Percentiles rank a stretch among this genome's conserved stretches.
phyloP scores from a whole-genome alignment of 2,797 vertebrate genomes.

The Pantherophis vulpinus region DNA sequence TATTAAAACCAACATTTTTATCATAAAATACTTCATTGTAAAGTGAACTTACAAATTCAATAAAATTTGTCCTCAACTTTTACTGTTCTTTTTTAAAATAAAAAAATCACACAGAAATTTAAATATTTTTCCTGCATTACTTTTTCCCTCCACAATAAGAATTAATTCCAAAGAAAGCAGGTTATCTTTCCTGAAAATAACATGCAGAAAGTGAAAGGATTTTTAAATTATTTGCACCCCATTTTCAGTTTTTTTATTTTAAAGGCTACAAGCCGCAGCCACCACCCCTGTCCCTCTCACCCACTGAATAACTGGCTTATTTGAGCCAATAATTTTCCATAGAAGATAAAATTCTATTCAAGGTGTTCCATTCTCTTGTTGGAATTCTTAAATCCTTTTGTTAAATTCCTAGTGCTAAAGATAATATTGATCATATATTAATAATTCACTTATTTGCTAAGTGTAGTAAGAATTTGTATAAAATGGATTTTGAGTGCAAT shows the following conservation, averaged over 20 bases:
- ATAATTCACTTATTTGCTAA: not conserved
- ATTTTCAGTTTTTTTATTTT: not conserved
- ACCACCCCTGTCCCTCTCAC: not conserved
- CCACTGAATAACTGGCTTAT: not conserved
- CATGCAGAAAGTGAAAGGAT: not conserved
- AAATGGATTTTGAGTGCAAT: not conserved
- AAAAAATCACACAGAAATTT: not conserved
- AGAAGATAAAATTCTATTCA: not conserved
- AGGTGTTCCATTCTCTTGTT: not conserved
- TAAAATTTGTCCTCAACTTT: conserved; percentile 66
- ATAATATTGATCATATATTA: not conserved
- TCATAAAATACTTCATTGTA: conserved; percentile 63
- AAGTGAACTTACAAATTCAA: conserved; percentile 56
- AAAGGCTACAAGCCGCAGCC: not conserved
- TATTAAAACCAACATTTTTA: conserved; percentile 36
- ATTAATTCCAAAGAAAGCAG: not conserved
- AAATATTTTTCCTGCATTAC: not conserved
- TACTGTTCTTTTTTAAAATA: not conserved
- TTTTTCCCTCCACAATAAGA: not conserved
- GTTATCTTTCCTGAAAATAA: not conserved
- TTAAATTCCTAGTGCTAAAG: not conserved
- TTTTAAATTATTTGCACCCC: not conserved
- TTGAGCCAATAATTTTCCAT: not conserved
- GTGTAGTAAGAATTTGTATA: not conserved
- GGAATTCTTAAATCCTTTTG: not conserved